Conservation (phyloP, 1,140 invertebrate species). For the Zaprionus lachaisei region DNA sequence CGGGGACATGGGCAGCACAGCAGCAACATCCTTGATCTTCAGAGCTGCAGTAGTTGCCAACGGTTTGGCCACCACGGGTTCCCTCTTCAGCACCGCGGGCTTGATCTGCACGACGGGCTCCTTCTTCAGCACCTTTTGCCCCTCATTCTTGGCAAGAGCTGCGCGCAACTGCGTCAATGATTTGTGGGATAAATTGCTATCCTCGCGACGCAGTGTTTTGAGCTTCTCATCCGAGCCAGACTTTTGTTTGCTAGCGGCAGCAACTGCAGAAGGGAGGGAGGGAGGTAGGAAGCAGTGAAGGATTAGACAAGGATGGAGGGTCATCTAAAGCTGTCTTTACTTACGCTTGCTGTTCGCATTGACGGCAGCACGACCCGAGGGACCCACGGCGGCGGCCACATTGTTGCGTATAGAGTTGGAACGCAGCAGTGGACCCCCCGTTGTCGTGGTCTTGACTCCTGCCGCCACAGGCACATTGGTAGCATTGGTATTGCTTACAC, state of each 20-base stretch:
- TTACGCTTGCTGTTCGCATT: conserved; percentile 57
- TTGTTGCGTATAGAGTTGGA: conserved; percentile 68
- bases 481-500: conserved; percentile 29
- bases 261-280: not conserved
- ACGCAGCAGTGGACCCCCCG: conserved; percentile 48
- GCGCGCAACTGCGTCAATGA: conserved; percentile 75
- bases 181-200: conserved; percentile 77
- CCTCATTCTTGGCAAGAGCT: conserved; percentile 62
- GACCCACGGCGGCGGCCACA: not conserved
- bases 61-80: conserved; percentile 9
- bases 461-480: not conserved
- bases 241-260: conserved; percentile 49
- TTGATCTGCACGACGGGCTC: not conserved
- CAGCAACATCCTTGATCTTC: conserved; percentile 25
- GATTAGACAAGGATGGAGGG: not conserved
- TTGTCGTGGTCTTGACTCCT: conserved; percentile 13
- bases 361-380: not conserved
- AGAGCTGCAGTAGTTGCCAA: not conserved
- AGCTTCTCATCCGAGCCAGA: conserved; percentile 49
- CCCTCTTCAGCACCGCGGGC: conserved; percentile 7
- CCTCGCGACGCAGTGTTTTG: conserved; percentile 67
- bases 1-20: not conserved
- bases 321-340: conserved; percentile 5
- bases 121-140: conserved; percentile 26
- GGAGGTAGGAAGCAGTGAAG: not conserved